Evolutionary conservation across 1,140 invertebrate genomes (phyloP).

Genomic region (Magallana ariakensis): DNA sequence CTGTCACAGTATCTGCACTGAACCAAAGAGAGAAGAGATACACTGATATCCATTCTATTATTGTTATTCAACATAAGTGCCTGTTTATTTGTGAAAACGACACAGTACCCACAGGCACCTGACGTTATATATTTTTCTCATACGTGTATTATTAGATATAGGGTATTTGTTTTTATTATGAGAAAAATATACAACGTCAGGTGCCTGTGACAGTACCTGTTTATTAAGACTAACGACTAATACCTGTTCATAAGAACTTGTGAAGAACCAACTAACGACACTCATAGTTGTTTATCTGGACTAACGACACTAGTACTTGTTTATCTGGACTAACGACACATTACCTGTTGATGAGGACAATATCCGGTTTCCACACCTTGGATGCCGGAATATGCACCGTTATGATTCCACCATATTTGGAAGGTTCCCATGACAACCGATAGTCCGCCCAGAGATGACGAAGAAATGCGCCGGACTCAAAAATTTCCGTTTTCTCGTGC

Average conservation of each 20-base stretch:
- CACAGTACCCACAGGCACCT: no score
- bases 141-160: no score
- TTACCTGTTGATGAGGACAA: conserved; percentile 83
- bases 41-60: neutral
- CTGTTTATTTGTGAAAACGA: conserved; percentile 79
- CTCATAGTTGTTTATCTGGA: no score
- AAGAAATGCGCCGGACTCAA: conserved; percentile 62
- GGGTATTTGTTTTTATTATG: no score
- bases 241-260: no score
- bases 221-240: no score
- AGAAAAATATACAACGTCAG: no score
- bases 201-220: no score
- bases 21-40: neutral
- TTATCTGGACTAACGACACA: no score
- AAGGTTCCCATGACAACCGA: conserved; percentile 66
- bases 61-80: conserved; percentile 66
- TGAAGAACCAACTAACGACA: no score
- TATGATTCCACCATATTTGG: conserved; percentile 57
- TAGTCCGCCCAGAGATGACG: conserved; percentile 67
- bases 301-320: no score
- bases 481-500: conserved; percentile 60
- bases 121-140: no score
- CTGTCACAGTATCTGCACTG: conserved; percentile 63
- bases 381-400: conserved; percentile 76
- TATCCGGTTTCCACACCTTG: conserved; percentile 82